These are phyloP conservation scores for Macrocentrus cingulum DNA, from an alignment of 1,140 invertebrate species.

Conservation along the genomic window DNA sequence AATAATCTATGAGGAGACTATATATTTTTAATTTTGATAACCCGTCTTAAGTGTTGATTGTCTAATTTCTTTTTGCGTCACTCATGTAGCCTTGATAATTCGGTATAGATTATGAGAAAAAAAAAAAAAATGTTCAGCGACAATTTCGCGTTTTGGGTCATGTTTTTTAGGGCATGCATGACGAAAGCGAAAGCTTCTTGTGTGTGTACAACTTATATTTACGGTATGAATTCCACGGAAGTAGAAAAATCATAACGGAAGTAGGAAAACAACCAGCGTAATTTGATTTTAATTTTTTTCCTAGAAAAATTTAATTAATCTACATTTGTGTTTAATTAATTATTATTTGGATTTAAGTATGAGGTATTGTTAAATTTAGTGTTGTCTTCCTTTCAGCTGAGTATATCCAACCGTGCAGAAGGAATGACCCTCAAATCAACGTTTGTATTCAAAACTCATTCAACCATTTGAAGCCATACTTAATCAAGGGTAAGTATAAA, in stretches of 20 bases:
- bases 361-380: too few relatives aligned
- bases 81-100: too few relatives aligned
- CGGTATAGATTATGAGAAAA: too few relatives aligned
- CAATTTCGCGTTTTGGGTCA: not conserved
- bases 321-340: constrained; percentile 10
- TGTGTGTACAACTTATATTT: constrained; percentile 17
- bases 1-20: constrained; percentile 7
- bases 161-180: not conserved
- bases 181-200: not conserved
- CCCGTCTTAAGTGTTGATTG: too few relatives aligned
- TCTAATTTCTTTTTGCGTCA: not conserved
- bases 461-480: constrained; percentile 71
- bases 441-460: constrained; percentile 69
- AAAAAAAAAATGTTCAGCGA: too few relatives aligned
- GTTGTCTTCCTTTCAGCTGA: constrained; percentile 64
- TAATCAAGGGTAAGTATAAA: constrained; percentile 57
- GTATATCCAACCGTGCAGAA: constrained; percentile 71
- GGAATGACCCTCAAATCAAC: constrained; percentile 68
- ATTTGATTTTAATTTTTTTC: constrained; percentile 1
- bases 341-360: not conserved
- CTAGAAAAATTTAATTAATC: constrained; percentile 8
- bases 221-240: constrained; percentile 28
- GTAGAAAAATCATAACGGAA: constrained; percentile 12
- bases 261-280: constrained; percentile 11
- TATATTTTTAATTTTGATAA: not conserved